Base-by-base conservation (phyloP, 2,888 invertebrate genomes). In the Drosophila anomalata region DNA sequence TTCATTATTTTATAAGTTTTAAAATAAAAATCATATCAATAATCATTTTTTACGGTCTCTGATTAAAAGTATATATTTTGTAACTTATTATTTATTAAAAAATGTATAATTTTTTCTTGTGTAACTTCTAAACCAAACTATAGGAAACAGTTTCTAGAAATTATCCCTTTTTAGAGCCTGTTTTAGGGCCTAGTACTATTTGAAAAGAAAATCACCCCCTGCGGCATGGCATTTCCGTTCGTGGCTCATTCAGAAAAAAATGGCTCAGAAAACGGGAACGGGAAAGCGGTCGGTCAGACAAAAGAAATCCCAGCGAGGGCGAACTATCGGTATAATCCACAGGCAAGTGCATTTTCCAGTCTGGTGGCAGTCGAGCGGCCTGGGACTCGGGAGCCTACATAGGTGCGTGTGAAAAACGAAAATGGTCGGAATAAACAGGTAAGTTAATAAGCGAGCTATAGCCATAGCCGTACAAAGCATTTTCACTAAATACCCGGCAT, bases 351-450 rank as follows among this genome's bases (percentile, higher is more conserved):
- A 84, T 83, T 81, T 83, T 77, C 72, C 80, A 77, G 79, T 77
- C 72, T 72, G 59, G 39, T 24, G 24, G 33, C 33, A 33, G 14
- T 22, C 3, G 22, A 22, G 22, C 22, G 9, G 12, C 22, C 36
- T 31, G 61, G 62, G 12, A 4, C 4, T 4, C 31, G 3, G 14
- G 14, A 1, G 31, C 24, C 52, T 41, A n/a, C n/a, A n/a, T n/a
- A 57, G n/a, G 69, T 80, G 81, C 87, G 81, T 87, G 87, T 84
- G 85, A 87, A 80, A 85, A 84, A 78, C 70, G 70, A 79, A 78
- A 84, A 79, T 77, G 69, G 73, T 66, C 72, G 56, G 68, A 62
- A 78, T 74, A 74, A 74, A 74, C 85, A 87, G 81, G 87, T 87
- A 84, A 84, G 87, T 87, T 87, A 81, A 87, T 87, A 84, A 81